Evolutionary conservation across 53 echinoderm and acorn worm species (phyloP).

Genomic region (Astropecten irregularis): DNA sequence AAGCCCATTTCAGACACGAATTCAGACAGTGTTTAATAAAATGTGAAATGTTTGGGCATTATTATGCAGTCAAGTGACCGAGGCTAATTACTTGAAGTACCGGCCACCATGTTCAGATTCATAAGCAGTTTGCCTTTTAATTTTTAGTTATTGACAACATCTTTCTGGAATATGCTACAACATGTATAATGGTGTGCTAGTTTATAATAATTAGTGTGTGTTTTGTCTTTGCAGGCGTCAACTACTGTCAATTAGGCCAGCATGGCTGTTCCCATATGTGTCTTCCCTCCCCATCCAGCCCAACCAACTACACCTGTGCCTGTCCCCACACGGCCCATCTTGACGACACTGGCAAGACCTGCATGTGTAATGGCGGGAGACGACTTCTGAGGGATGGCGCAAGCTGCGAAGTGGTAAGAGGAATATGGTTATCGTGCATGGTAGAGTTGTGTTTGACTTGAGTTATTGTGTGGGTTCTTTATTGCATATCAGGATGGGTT

Average conservation of each 20-base stretch:
- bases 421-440: background rate
- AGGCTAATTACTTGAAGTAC: too few relatives aligned
- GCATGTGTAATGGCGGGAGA: background rate
- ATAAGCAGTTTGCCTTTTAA: too few relatives aligned
- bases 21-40: too few relatives aligned
- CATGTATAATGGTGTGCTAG: too few relatives aligned
- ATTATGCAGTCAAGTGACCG: too few relatives aligned
- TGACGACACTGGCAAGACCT: background rate
- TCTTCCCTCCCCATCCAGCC: slow-evolving; percentile 24
- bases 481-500: background rate
- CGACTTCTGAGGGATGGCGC: slow-evolving; percentile 25
- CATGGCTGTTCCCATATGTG: slow-evolving; percentile 48
- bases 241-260: background rate
- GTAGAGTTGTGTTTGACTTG: background rate
- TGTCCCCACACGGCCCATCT: slow-evolving; percentile 11
- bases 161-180: too few relatives aligned
- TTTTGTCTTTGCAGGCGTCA: background rate
- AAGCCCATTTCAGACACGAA: too few relatives aligned
- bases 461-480: background rate
- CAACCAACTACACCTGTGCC: slow-evolving; percentile 19
- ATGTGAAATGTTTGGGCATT: too few relatives aligned
- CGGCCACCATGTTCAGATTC: too few relatives aligned
- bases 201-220: too few relatives aligned
- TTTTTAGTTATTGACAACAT: too few relatives aligned
- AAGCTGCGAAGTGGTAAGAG: slow-evolving; percentile 7